Conservation (phyloP, 1,140 invertebrate species). For the Tribolium castaneum region DNA sequence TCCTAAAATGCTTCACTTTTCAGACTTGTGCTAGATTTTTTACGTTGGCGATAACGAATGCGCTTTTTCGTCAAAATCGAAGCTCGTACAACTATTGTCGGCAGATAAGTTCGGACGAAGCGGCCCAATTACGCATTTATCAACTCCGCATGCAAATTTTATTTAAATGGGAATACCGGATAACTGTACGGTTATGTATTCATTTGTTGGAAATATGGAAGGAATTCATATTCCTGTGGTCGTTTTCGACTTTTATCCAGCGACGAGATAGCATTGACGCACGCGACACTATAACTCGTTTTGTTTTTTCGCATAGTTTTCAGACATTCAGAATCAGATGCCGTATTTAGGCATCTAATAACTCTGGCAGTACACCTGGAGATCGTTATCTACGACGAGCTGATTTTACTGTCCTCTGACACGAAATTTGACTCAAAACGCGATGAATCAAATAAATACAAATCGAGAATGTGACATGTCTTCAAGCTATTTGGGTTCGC, state of each 20-base stretch:
- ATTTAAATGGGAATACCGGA: conserved; percentile 7
- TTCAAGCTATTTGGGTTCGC: no score
- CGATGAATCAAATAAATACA: no score
- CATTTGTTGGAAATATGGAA: background rate
- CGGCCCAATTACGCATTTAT: background rate
- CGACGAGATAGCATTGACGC: background rate
- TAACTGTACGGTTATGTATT: conserved; percentile 21
- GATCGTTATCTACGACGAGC: background rate
- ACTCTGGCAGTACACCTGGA: background rate
- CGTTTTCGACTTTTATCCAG: background rate
- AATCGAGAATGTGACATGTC: no score
- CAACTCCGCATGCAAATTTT: conserved; percentile 10
- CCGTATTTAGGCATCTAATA: conserved; percentile 17
- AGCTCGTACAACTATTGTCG: conserved; percentile 2
- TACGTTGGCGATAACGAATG: conserved; percentile 30
- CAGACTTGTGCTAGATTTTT: conserved; percentile 40
- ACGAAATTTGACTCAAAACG: background rate
- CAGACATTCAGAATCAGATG: conserved; percentile 3
- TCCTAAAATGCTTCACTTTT: conserved; percentile 44
- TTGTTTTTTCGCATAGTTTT: conserved; percentile 19
- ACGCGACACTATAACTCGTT: conserved; percentile 24
- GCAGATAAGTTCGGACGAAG: background rate
- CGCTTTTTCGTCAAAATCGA: background rate
- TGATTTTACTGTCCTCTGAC: background rate
- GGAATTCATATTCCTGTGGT: background rate